Conservation (phyloP, 2,113 vertebrate species). For the Hippocampus barbouri region DNA sequence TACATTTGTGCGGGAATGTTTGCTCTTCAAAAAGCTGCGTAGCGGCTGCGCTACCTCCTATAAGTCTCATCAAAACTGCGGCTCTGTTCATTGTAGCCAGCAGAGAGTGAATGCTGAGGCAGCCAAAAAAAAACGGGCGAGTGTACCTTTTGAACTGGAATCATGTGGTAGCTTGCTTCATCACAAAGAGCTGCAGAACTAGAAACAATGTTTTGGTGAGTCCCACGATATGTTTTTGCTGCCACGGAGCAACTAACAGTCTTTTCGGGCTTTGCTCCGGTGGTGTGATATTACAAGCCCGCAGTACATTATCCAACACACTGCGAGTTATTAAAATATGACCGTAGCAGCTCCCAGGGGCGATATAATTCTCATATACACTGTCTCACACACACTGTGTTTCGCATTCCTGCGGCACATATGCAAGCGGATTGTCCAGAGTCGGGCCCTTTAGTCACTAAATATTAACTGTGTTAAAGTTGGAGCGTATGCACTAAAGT, state of each 20-base stretch:
- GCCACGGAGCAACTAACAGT: constrained; percentile 53
- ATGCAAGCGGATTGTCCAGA: constrained; percentile 34
- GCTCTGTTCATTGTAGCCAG: constrained; percentile 58
- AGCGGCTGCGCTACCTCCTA: constrained; percentile 49
- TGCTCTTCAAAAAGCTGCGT: constrained; percentile 69
- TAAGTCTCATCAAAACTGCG: constrained; percentile 71
- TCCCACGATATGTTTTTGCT: constrained; percentile 54
- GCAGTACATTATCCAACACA: constrained; percentile 67
- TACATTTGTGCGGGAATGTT: constrained; percentile 32
- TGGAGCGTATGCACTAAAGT: too few relatives aligned
- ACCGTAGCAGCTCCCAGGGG: constrained; percentile 64
- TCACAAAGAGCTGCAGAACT: constrained; percentile 69
- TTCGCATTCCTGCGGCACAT: constrained; percentile 51
- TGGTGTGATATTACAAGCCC: constrained; percentile 68
- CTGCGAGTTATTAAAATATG: constrained; percentile 71
- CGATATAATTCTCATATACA: constrained; percentile 50
- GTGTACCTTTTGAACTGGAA: constrained; percentile 69
- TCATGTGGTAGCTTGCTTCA: constrained; percentile 70
- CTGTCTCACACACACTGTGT: constrained; percentile 35
- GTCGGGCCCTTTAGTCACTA: constrained; percentile 4
- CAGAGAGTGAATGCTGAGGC: constrained; percentile 65
- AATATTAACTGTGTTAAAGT: too few relatives aligned
- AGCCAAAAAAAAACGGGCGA: constrained; percentile 67
- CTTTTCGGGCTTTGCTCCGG: constrained; percentile 58
- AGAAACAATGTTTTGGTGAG: constrained; percentile 68